Base-by-base conservation (phyloP, 2,113 vertebrate genomes). In the Callopanchax toddi region DNA sequence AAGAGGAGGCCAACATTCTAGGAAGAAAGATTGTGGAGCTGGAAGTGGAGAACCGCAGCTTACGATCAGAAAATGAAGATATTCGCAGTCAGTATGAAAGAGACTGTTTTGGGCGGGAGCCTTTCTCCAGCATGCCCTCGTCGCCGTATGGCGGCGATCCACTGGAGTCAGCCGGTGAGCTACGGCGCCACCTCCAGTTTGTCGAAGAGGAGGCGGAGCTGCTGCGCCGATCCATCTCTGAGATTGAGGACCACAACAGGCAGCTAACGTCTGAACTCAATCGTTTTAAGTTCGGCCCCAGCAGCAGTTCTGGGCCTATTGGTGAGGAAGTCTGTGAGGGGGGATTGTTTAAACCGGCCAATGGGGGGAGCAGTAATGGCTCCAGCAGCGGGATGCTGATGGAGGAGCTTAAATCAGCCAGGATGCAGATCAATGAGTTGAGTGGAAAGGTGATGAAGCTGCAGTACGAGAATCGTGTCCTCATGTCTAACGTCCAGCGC, bases 171-270 rank as follows among this genome's bases (percentile, higher is more conserved):
- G 95, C 94, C 6, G 82, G 85, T 0, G 97, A 99, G 89, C 92
- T 99, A 12, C 94, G 96, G 0, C 92, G 96, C 13, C 97, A 99
- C 83, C 90, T 99, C 60, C 97, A 99, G 74, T 98, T 99, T 4
- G 96, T 98, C 59, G 97, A 99, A 78, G 97, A 99, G 79, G 97
- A 99, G 79, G 97, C 97, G 0, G 97, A 98, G 82, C 88, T 99
- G 23, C 85, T 99, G 59, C 93, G 97, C 15, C 91, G 97, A 49
- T 98, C 97, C 2, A 96, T 99, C 73, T 93, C 96, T 0, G 97
- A 99, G 90, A 95, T 98, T 0, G 97, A 99, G 78, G 97, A 98
- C 89, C 97, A 97, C 89, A 99, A 99, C 85, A 92, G 94, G 70
- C 94, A 97, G 84, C 83, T 99, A 53, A 97, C 95, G 0, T 94